Evolutionary conservation across 2,888 invertebrate genomes (phyloP), one percentile per base, ranked within the genome.

Genomic region (Cinara cedri): DNA sequence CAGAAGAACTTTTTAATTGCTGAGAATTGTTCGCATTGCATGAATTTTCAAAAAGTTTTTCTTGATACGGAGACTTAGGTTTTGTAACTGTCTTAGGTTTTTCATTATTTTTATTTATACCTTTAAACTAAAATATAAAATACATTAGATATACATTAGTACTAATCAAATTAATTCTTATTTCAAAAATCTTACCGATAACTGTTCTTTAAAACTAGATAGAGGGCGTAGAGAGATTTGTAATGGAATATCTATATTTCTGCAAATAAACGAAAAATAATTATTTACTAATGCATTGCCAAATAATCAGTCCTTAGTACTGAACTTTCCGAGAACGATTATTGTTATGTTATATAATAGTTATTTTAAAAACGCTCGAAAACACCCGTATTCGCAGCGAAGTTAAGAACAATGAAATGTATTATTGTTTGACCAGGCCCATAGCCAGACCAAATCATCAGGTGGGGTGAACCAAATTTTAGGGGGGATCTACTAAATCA

Each of bases 61-160:
- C 21, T 63, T n/a, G 54, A 26, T 3, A 46, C 4, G 3, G 10
- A 8, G 44, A 10, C 3, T 21, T 68, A 0, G 57, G 16, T 57
- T 57, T 26, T 13, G 13, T 0, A 54, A 13, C 54, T 54, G 42
- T 24, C 21, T 62, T 51, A 21, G 62, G 11, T 42, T 63, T 34
- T 49, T 51, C 16, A 34, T 51, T 46, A 11, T n/a, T 66, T 24
- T 24, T 16, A 46, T 57, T 21, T 1, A 46, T 66, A 46, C 46
- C 19, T 19, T 66, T 46, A 21, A 14, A 6, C 76, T 76, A 49
- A 16, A 76, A 76, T 26, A 21, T 1, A 9, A 42, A 63, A 74
- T 11, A 54, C n/a, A 19, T 51, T n/a, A 6, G 16, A 13, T 19
- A 46, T 8, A 10, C n/a, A 42, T 46, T 14, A 44, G 57, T 19